Base-by-base conservation (phyloP, 1,140 invertebrate species). In the Trachymyrmex cornetzi region DNA sequence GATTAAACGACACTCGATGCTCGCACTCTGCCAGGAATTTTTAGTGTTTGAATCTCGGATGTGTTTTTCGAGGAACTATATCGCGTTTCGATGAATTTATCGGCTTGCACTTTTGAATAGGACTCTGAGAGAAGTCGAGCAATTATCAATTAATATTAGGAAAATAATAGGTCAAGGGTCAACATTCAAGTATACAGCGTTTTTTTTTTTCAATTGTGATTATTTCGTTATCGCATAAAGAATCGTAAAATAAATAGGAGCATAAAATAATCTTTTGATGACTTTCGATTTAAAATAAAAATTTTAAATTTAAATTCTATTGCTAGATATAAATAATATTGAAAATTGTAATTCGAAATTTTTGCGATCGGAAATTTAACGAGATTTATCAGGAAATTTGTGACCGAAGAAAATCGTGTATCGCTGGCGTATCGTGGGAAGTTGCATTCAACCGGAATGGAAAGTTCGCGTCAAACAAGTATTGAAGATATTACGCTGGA, bases 401-500 rank as follows among this genome's bases (percentile, higher is more conserved):
- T 44, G 66, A 72, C 22, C 34, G 79, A 81, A 72, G 24, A 66
- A 67, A 59, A 55, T 5, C 12, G 22, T 44, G 38, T 80, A 81
- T n/a, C 48, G 48, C 11, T 27, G 44, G 64, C 16, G 27, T 55
- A 59, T 82, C 80, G 80, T 84, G 69, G 69, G 80, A 84, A 84
- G 55, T 27, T 74, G 69, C 69, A 84, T 50, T 75, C 69, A 27
- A 55, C 19, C 12, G 53, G 80, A 74, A 82, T 74, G 55, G 80
- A 82, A 74, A 82, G 80, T 82, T 50, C 80, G 44, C 55, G 55
- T 84, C 38, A 59, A 61, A 75, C 55, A 75, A 44, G 80, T 75
- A 84, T 75, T 75, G 80, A 84, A 84, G 80, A 84, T 84, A 84
- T 74, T 74, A 74, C 57, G 57, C n/a, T 48, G 77, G 22, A 80